Base-by-base conservation (phyloP, 2,113 vertebrate genomes). In the Phainopepla nitens region DNA sequence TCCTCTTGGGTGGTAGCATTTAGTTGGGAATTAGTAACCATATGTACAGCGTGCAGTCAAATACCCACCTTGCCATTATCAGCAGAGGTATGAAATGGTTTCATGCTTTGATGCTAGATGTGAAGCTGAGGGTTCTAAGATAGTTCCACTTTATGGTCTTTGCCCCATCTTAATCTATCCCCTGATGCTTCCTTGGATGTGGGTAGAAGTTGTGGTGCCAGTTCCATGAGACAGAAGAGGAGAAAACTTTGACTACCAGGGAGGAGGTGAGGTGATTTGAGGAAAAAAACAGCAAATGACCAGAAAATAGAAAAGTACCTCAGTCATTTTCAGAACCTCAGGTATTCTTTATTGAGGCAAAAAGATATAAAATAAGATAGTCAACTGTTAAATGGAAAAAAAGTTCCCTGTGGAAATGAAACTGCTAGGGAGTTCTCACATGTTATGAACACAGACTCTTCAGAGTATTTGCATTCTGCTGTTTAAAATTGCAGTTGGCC, bases 31-130 rank as follows among this genome's bases (percentile, higher is more conserved):
- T n/a, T 35, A 41, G 4, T 53, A 69, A 47, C 49, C 33, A 18
- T 2, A 31, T 0, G 1, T 22, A 45, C 7, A 42, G 3, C 1
- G 0, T 18, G 19, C 28, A 66, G 36, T 33, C 41, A 78, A 62
- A 78, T 25, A 35, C 1, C 1, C 39, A 25, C 8, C 12, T 54
- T 82, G 31, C 4, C 13, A 19, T 73, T 65, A 19, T 15, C 36
- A 77, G 41, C 4, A 70, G 44, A 41, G 13, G 5, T 20, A 10
- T 41, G 20, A 83, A 69, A 83, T 16, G 0, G 41, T 76, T 82
- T 76, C 19, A 4, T 60, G 13, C 9, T 12, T 51, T 60, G 80
- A 17, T n/a, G 35, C 4, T 41, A 69, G 15, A 35, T 42, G 5
- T 61, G 58, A 56, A 77, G 19, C 24, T 27, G 22, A 69, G n/a